These are phyloP conservation scores for Parazoanthus atlanticus DNA, from an alignment of 92 coral and sea anemone genomes.

Conservation along the genomic window DNA sequence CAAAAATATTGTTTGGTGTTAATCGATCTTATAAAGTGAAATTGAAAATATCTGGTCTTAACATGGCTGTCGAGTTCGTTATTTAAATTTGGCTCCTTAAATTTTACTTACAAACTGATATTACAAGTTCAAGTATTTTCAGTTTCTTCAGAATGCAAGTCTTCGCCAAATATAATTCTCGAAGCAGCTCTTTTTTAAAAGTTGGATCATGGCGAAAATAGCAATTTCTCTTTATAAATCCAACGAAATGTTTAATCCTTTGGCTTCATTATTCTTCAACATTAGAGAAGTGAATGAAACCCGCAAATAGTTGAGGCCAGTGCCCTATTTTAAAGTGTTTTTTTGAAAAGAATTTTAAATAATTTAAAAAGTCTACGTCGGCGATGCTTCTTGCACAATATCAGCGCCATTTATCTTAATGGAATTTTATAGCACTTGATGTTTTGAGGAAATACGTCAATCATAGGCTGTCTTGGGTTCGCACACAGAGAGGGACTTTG, in stretches of 20 bases:
- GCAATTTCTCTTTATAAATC: not conserved
- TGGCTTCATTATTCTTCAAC: too few species aligned
- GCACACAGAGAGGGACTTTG: not conserved
- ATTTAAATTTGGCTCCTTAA: too few species aligned
- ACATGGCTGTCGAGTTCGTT: too few species aligned
- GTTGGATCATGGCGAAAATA: not conserved
- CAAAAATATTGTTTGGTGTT: not conserved
- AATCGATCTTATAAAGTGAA: not conserved
- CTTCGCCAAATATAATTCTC: not conserved
- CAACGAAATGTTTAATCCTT: too few species aligned
- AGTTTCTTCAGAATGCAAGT: not conserved
- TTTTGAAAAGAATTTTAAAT: not conserved
- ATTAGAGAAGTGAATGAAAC: too few species aligned
- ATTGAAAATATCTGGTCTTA: not conserved
- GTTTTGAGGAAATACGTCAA: not conserved
- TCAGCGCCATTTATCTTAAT: constrained; percentile 26
- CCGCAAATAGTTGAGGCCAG: not conserved
- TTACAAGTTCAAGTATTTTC: not conserved
- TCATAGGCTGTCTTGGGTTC: not conserved
- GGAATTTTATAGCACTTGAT: not conserved
- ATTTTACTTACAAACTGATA: too few species aligned
- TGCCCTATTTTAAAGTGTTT: not conserved
- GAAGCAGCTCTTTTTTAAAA: too few species aligned
- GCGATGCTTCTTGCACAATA: constrained; percentile 18
- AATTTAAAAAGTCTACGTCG: not conserved